A percentile compares a stretch with the other conserved stretches of the same genome.
These are phyloP conservation scores for Megalurothrips usitatus DNA, from an alignment of 2,888 invertebrate species.

Conservation along the genomic window DNA sequence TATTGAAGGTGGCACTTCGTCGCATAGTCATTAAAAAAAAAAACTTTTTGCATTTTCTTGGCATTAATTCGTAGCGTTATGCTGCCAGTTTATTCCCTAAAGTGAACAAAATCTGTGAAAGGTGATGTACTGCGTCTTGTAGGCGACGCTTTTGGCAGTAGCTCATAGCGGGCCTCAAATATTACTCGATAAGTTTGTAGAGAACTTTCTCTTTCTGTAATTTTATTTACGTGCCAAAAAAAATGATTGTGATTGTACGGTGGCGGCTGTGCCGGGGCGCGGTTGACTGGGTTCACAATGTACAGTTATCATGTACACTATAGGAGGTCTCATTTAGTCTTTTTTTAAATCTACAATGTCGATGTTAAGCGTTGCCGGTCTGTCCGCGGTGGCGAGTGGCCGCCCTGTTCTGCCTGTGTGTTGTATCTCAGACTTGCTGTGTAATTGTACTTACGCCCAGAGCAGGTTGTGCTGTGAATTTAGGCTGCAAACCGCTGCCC, in stretches of 20 bases:
- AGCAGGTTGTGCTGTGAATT: slow-evolving; percentile 22
- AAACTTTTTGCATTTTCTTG: slow-evolving; percentile 23
- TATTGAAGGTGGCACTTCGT: slow-evolving; percentile 22
- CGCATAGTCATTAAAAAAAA: slow-evolving; percentile 22
- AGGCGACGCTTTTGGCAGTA: slow-evolving; percentile 17
- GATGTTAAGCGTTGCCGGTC: not conserved
- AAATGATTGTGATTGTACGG: slow-evolving; percentile 23
- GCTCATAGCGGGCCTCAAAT: slow-evolving; percentile 24
- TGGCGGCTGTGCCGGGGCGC: slow-evolving; percentile 24
- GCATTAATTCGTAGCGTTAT: slow-evolving; percentile 11
- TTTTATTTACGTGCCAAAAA: slow-evolving; percentile 23
- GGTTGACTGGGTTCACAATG: not conserved
- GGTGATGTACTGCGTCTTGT: slow-evolving; percentile 16
- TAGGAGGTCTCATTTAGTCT: not conserved
- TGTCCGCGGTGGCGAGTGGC: not conserved
- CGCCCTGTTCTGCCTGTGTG: not conserved
- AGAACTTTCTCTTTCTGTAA: slow-evolving; percentile 23
- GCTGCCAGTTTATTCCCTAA: slow-evolving; percentile 22
- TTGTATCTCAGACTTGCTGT: slow-evolving; percentile 16
- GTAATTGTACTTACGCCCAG: slow-evolving; percentile 20
- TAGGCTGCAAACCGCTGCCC: slow-evolving; percentile 23
- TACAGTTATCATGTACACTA: slow-evolving; percentile 22
- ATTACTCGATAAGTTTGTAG: slow-evolving; percentile 19
- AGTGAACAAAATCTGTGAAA: slow-evolving; percentile 16
- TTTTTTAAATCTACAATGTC: not conserved